These are phyloP conservation scores for Catostylus mosaicus DNA, from an alignment of 30 jellyfish, hydroid and myxozoan species.

Conservation along the genomic window DNA sequence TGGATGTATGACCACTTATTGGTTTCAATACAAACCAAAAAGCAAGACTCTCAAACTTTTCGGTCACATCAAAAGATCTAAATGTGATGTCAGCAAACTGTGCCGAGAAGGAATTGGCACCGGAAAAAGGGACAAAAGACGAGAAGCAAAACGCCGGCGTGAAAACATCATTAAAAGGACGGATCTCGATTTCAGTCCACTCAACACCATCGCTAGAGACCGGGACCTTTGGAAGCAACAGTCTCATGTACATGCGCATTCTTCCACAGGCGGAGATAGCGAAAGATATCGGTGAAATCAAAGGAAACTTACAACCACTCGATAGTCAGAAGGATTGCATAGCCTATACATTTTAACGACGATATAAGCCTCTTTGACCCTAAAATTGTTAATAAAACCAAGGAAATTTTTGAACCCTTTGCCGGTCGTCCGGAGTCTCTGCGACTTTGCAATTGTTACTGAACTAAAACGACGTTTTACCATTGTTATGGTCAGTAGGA, in stretches of 20 bases:
- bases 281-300: background rate
- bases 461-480: too few species aligned
- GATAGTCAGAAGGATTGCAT: too few species aligned
- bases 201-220: background rate
- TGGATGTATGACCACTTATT: too few species aligned
- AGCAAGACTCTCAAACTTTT: slow-evolving; percentile 5
- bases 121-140: background rate
- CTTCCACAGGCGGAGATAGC: background rate
- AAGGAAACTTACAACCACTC: too few species aligned
- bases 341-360: too few species aligned
- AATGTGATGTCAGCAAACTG: background rate
- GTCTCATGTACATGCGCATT: background rate
- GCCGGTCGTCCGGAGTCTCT: too few species aligned
- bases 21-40: too few species aligned
- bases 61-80: slow-evolving; percentile 19
- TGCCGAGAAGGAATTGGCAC: background rate
- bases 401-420: too few species aligned
- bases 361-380: too few species aligned
- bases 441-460: too few species aligned
- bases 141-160: slow-evolving; percentile 5
- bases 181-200: background rate
- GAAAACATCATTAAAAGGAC: background rate
- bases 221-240: background rate
- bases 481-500: too few species aligned
- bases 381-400: too few species aligned